phyloP scores from a whole-genome alignment of 2,113 vertebrate species.

The Forbesichthys papilliferus region DNA sequence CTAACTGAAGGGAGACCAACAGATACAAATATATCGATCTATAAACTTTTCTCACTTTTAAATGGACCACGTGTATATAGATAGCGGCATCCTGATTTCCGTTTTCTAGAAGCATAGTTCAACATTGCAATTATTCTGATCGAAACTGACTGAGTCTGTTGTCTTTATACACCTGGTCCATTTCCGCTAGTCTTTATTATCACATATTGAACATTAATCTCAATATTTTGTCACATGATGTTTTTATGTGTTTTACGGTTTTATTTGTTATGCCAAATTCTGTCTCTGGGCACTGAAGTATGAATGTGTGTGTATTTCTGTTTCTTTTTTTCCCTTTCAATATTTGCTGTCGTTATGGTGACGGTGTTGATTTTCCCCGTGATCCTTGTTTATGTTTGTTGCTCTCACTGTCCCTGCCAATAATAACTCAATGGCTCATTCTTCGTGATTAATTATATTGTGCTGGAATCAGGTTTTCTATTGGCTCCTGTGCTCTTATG shows the following conservation, averaged over 20 bases:
- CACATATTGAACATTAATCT: constrained; percentile 34
- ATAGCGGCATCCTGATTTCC: neutral
- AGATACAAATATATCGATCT: constrained; percentile 14
- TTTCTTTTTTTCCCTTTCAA: constrained; percentile 42
- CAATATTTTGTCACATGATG: constrained; percentile 40
- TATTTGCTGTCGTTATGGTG: constrained; percentile 24
- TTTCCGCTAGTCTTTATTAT: constrained; percentile 31
- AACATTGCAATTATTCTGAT: neutral
- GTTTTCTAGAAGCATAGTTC: neutral
- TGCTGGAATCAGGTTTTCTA: constrained; percentile 24
- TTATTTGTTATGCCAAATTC: constrained; percentile 55
- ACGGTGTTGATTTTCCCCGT: constrained; percentile 11
- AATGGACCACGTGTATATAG: constrained; percentile 14
- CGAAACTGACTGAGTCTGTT: neutral
- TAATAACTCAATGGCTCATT: constrained; percentile 15
- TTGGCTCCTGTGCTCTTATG: constrained; percentile 26
- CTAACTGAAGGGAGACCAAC: constrained; percentile 12
- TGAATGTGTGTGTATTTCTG: constrained; percentile 59
- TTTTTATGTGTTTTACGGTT: constrained; percentile 21
- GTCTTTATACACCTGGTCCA: constrained; percentile 37
- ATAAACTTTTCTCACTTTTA: neutral
- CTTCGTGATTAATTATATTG: constrained; percentile 15
- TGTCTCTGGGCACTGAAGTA: constrained; percentile 64
- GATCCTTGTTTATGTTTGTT: constrained; percentile 23
- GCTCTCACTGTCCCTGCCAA: constrained; percentile 37